Evolutionary conservation across 2,113 vertebrate genomes (phyloP).

Genomic region (Pollimyrus isidori): DNA sequence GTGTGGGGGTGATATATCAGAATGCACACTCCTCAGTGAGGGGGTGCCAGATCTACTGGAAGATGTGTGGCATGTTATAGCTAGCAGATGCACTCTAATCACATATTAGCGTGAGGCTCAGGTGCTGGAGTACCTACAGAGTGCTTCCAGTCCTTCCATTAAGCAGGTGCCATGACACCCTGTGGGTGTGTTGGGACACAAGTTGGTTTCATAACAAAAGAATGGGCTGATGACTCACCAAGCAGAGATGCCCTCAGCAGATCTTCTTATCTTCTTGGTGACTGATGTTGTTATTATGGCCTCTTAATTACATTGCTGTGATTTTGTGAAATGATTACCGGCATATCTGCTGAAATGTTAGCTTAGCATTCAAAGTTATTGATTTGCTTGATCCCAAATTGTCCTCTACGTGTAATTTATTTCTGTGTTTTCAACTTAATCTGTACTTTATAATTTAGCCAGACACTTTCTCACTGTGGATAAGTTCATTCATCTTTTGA

Average conservation of each 20-base stretch:
- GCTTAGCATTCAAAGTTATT: background rate
- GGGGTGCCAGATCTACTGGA: background rate
- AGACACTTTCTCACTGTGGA: background rate
- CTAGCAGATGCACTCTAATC: background rate
- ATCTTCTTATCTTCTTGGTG: background rate
- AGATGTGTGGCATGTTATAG: background rate
- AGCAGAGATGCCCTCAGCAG: background rate
- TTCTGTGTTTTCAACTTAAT: background rate
- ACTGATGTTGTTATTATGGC: background rate
- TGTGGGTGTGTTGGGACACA: background rate
- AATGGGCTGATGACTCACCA: background rate
- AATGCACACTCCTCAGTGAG: background rate
- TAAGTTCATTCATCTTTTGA: background rate
- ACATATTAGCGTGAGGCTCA: background rate
- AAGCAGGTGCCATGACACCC: background rate
- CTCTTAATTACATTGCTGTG: background rate
- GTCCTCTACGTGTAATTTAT: background rate
- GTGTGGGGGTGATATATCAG: background rate
- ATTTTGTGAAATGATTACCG: background rate
- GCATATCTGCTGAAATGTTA: constrained; percentile 2
- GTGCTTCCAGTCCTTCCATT: background rate
- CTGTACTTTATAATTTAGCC: background rate
- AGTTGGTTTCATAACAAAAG: background rate
- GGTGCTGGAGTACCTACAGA: background rate
- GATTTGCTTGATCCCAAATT: background rate